Evolutionary conservation across 1,140 invertebrate species (phyloP).

Genomic region (Adoxophyes honmai): DNA sequence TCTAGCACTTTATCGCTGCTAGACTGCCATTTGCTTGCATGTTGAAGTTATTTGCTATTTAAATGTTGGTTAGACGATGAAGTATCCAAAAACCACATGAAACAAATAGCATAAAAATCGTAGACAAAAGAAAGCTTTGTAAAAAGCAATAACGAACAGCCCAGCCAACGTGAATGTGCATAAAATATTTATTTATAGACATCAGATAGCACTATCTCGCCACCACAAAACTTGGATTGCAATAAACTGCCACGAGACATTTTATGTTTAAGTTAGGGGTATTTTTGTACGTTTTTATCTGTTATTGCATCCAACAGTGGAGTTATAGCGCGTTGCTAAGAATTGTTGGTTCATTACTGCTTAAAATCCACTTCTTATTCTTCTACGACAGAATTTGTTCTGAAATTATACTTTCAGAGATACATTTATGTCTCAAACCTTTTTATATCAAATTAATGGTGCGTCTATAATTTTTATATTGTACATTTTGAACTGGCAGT

Average conservation of each 20-base stretch:
- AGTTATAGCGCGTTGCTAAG: constrained; percentile 28
- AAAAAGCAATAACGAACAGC: neutral
- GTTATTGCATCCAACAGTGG: constrained; percentile 43
- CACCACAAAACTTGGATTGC: constrained; percentile 31
- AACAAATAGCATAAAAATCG: constrained; percentile 15
- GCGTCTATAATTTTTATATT: too few species aligned
- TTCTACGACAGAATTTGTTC: too few species aligned
- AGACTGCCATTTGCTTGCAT: too few species aligned
- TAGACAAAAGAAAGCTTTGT: neutral
- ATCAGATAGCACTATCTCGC: constrained; percentile 43
- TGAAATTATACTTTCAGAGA: too few species aligned
- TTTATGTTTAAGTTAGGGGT: constrained; percentile 37
- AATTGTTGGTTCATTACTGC: neutral
- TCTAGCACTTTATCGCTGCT: too few species aligned
- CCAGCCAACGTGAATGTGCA: constrained; percentile 31
- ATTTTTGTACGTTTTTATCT: constrained; percentile 46
- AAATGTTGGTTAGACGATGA: too few species aligned
- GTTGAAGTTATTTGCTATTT: too few species aligned
- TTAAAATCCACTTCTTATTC: too few species aligned
- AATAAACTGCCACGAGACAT: constrained; percentile 43
- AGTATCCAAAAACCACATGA: neutral
- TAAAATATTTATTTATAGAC: constrained; percentile 50
- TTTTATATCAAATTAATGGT: too few species aligned
- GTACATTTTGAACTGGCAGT: too few species aligned
- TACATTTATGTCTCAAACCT: too few species aligned